Base-by-base conservation (phyloP, 1,140 invertebrate species). In the Bradysia coprophila region DNA sequence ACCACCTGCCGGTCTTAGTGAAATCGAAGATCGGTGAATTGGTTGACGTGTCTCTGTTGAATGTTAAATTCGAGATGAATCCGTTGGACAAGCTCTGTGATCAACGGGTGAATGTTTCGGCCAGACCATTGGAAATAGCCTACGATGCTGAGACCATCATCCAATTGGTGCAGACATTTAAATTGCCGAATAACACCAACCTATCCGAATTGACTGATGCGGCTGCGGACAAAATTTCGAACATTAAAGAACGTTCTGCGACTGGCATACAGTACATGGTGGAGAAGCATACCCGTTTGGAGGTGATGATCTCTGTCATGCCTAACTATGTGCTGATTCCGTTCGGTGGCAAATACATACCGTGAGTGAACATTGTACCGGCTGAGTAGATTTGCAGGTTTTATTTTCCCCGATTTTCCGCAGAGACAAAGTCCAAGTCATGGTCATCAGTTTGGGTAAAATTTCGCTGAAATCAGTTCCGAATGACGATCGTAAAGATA, bases 131-230 rank as follows among this genome's bases (percentile, higher is more conserved):
- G 33, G 76, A 87, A 62, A 76, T 94, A 36, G 62, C 87, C 11
- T 98, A 91, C 59, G 87, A 94, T 66, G 87, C 85, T 20, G 74
- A 78, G 58, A 94, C 90, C 1, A 76, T 96, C 23, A 80, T 90
- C 46, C 75, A 82, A 49, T 59, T 93, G 5, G 67, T 81, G 0
- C 75, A 81, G 38, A 71, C 89, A 10, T 89, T 98, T 50, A 82
- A 80, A 59, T 75, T 85, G 32, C 84, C 86, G 34, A 69, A 78
- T 60, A 67, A 76, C 62, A 65, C 77, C 38, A 73, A 78, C 32
- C 63, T 95, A 10, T 77, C 81, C 45, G 82, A 90, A 75, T 65
- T 96, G 28, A 83, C 90, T 64, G 76, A 78, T 32, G 82, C 77
- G n/a, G 91, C 93, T 11, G 76, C 77, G 36, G 73, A 75, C 33